Evolutionary conservation across 2,797 vertebrate species (phyloP).

Genomic region (Paguma larvata): DNA sequence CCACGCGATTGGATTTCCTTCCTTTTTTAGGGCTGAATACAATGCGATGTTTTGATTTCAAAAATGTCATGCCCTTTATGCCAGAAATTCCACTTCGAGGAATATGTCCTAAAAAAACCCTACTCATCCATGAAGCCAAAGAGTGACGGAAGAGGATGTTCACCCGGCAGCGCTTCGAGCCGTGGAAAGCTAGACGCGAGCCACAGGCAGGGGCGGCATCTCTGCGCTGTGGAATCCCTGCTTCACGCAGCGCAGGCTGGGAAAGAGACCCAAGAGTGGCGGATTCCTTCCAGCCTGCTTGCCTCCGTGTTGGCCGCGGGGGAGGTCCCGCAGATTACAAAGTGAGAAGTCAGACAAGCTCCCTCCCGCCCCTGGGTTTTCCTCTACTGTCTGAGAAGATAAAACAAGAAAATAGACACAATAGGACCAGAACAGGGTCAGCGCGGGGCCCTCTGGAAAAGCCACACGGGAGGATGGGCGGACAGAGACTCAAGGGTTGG

Average conservation of each 20-base stretch:
- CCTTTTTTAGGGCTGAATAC: not conserved
- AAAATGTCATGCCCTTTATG: not conserved
- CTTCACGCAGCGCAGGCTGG: not conserved
- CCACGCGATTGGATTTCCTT: not conserved
- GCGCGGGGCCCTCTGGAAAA: not conserved
- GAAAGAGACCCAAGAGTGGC: not conserved
- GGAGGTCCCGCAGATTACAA: not conserved
- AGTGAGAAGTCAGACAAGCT: not conserved
- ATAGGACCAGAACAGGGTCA: not conserved
- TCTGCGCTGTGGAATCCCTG: not conserved
- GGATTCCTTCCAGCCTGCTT: fast-evolving
- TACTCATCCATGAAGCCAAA: not conserved
- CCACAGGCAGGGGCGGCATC: not conserved
- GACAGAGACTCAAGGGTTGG: no score
- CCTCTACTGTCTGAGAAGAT: not conserved
- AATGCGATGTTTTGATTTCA: not conserved
- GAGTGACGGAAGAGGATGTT: not conserved
- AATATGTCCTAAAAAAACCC: not conserved
- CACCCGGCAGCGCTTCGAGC: not conserved
- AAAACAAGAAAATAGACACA: not conserved
- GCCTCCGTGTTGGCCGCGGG: no score
- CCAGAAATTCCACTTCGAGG: not conserved
- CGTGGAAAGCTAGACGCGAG: not conserved
- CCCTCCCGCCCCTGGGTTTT: no score
- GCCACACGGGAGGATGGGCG: not conserved